A percentile compares a stretch with the other conserved stretches of the same genome.
phyloP scores from a whole-genome alignment of 2,797 vertebrate species.

The Sebastes taczanowskii region DNA sequence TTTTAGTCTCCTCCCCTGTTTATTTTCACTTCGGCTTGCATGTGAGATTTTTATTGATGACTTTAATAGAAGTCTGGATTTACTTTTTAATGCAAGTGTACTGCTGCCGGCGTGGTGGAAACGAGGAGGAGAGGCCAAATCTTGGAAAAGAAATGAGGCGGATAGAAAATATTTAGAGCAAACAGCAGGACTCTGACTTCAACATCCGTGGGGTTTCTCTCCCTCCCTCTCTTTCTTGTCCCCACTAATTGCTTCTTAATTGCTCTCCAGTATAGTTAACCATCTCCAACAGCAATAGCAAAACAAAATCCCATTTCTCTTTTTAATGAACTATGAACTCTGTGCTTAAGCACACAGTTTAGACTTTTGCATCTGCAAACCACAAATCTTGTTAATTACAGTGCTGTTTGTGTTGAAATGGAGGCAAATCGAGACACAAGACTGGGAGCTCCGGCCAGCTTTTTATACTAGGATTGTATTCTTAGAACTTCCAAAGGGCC shows the following conservation, averaged over 20 bases:
- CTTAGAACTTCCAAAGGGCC: neutral
- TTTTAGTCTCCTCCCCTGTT: slow-evolving; percentile 56
- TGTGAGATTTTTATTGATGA: slow-evolving; percentile 74
- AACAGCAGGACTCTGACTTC: slow-evolving; percentile 29
- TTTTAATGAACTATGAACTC: slow-evolving; percentile 32
- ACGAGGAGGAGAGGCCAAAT: slow-evolving; percentile 39
- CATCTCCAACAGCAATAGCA: slow-evolving; percentile 27
- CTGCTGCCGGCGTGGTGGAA: slow-evolving; percentile 44
- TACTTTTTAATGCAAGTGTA: slow-evolving; percentile 34
- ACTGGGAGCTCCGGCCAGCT: neutral
- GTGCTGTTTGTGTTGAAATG: neutral
- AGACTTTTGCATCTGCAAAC: slow-evolving; percentile 19
- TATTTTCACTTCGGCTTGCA: slow-evolving; percentile 63
- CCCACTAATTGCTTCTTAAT: slow-evolving; percentile 33
- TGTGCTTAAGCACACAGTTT: slow-evolving; percentile 18
- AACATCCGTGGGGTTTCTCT: slow-evolving; percentile 14
- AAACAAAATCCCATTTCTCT: slow-evolving; percentile 35
- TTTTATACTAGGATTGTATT: neutral
- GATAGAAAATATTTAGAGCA: slow-evolving; percentile 48
- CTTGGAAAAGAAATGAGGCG: slow-evolving; percentile 48
- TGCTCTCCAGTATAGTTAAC: slow-evolving; percentile 3
- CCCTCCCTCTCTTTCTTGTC: neutral
- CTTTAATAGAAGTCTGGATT: slow-evolving; percentile 59
- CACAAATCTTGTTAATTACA: slow-evolving; percentile 13
- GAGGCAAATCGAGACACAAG: neutral